These are phyloP conservation scores for Panagrolaimus sp. DNA, from an alignment of 1,140 invertebrate genomes.

Conservation along the genomic window DNA sequence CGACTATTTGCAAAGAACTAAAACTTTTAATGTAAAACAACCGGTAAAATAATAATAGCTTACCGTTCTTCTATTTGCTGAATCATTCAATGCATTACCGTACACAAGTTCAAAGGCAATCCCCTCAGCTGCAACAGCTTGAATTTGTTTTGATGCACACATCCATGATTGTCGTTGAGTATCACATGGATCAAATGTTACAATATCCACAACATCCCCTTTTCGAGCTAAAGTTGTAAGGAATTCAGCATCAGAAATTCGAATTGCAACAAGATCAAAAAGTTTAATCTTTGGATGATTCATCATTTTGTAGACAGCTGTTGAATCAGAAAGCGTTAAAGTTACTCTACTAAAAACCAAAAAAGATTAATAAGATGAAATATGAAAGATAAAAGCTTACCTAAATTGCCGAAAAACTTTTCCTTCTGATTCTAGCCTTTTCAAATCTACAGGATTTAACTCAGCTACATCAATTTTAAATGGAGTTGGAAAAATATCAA, in stretches of 20 bases:
- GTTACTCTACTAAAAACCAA: slow-evolving; percentile 48
- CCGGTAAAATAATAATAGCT: not conserved
- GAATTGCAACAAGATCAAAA: slow-evolving; percentile 55
- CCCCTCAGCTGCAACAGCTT: slow-evolving; percentile 24
- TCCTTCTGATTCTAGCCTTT: slow-evolving; percentile 38
- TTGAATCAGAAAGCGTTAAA: slow-evolving; percentile 46
- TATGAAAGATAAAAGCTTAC: slow-evolving; percentile 26
- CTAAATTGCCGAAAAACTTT: slow-evolving; percentile 55
- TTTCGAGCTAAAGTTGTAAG: slow-evolving; percentile 50
- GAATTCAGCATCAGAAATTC: slow-evolving; percentile 47
- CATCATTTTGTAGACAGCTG: slow-evolving; percentile 41
- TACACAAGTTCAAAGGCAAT: slow-evolving; percentile 40
- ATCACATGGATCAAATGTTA: slow-evolving; percentile 25
- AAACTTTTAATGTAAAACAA: slow-evolving; percentile 9
- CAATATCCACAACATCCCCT: slow-evolving; percentile 40
- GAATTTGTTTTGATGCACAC: not conserved
- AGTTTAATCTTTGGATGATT: slow-evolving; percentile 48
- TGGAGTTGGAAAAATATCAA: slow-evolving; percentile 47
- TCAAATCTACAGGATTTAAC: slow-evolving; percentile 36
- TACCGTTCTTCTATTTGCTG: not conserved
- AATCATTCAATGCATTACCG: slow-evolving; percentile 27
- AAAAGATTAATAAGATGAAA: slow-evolving; percentile 1
- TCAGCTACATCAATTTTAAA: slow-evolving; percentile 46
- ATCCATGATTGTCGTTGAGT: slow-evolving; percentile 17
- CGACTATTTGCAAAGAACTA: slow-evolving; percentile 46